phyloP scores from a whole-genome alignment of 2,888 invertebrate genomes.

The Phasia obesa region DNA sequence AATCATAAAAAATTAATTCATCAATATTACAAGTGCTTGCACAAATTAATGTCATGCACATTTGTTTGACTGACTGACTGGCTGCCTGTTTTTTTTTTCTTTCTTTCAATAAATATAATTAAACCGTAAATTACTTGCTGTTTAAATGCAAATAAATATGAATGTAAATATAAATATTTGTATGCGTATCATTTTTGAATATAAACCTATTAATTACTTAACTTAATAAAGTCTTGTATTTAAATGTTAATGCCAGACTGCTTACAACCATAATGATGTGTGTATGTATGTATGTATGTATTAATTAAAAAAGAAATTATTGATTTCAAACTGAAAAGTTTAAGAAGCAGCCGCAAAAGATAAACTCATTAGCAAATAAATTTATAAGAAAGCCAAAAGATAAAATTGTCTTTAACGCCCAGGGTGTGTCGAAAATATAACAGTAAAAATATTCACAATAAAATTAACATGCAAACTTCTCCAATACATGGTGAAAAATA shows the following conservation, averaged over 20 bases:
- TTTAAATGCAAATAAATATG: background rate
- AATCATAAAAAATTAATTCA: too few relatives aligned
- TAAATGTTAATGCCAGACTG: slow-evolving; percentile 34
- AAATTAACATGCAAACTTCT: background rate
- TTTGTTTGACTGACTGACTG: too few relatives aligned
- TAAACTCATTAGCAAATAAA: slow-evolving; percentile 6
- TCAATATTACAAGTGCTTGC: background rate
- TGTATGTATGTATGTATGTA: background rate
- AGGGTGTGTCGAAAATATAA: slow-evolving; percentile 6
- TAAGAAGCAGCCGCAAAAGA: too few relatives aligned
- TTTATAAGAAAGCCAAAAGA: slow-evolving; percentile 24
- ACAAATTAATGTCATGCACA: too few relatives aligned
- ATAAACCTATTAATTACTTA: slow-evolving; percentile 60
- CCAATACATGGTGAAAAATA: background rate
- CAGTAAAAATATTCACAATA: slow-evolving; percentile 9
- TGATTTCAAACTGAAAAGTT: background rate
- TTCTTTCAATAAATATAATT: background rate
- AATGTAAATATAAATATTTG: background rate
- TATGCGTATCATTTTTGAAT: slow-evolving; percentile 5
- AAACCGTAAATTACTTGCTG: background rate
- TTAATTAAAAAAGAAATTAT: background rate
- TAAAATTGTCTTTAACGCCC: slow-evolving; percentile 39
- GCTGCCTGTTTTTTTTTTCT: too few relatives aligned
- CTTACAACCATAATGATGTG: background rate
- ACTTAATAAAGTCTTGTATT: slow-evolving; percentile 25